phyloP scores from a whole-genome alignment of 64 coral and sea anemone species.

The Stichodactyla mertensii region DNA sequence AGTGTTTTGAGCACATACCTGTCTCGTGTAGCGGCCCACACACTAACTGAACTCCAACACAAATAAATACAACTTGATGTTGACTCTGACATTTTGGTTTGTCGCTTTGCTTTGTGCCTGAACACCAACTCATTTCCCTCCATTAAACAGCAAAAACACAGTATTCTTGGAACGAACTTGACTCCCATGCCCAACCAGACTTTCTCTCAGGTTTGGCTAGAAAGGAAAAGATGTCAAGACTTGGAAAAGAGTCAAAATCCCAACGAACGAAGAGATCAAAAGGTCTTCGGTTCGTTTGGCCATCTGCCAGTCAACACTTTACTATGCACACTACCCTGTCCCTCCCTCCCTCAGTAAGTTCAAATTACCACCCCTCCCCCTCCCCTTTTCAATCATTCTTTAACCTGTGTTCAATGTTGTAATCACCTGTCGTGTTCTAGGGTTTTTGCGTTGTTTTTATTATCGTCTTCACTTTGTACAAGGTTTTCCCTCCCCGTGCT shows the following conservation, averaged over 20 bases:
- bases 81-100: not conserved
- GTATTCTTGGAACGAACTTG: not conserved
- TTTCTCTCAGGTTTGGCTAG: slow-evolving; percentile 4
- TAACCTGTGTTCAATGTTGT: not conserved
- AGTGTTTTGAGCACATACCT: not conserved
- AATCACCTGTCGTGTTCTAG: too few species aligned
- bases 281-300: slow-evolving; percentile 18
- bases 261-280: slow-evolving; percentile 16
- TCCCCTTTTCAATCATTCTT: not conserved
- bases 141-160: not conserved
- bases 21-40: slow-evolving; percentile 9
- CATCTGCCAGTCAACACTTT: slow-evolving; percentile 16
- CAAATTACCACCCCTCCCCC: not conserved
- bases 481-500: too few species aligned
- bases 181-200: slow-evolving; percentile 5
- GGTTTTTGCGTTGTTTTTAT: too few species aligned
- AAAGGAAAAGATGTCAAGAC: slow-evolving; percentile 11
- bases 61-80: not conserved
- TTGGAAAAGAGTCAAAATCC: slow-evolving; percentile 30
- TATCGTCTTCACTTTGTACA: too few species aligned
- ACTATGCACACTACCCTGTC: not conserved
- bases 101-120: not conserved
- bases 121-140: not conserved
- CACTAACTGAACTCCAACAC: not conserved
- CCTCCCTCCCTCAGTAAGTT: not conserved